Evolutionary conservation across 2,888 invertebrate species (phyloP).

Genomic region (Cosmorhoe ocellata): DNA sequence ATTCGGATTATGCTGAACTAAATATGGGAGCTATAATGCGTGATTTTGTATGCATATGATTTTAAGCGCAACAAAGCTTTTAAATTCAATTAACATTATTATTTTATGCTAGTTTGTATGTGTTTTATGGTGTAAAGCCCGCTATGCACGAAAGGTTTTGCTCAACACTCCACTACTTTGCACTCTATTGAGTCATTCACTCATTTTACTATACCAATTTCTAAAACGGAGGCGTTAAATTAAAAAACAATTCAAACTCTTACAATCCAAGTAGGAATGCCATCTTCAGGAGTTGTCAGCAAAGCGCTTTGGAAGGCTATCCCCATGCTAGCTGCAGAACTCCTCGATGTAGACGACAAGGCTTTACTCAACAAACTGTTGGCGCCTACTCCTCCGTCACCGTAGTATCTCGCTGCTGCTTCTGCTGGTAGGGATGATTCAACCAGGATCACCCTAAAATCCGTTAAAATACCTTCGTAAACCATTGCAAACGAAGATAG

Average conservation of each 20-base stretch:
- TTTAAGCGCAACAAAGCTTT: not conserved
- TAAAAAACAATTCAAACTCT: conserved; percentile 35
- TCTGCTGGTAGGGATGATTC: conserved; percentile 53
- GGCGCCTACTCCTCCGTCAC: conserved; percentile 57
- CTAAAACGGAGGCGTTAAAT: no score
- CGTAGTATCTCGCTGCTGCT: conserved; percentile 56
- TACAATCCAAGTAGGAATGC: conserved; percentile 62
- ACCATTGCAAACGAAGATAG: no score
- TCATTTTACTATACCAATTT: no score
- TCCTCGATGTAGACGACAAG: conserved; percentile 43
- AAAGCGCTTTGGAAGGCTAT: conserved; percentile 55
- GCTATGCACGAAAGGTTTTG: no score
- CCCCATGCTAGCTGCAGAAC: conserved; percentile 52
- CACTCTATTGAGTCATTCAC: no score
- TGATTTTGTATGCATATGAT: conserved; percentile 1
- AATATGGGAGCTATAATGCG: conserved; percentile 3
- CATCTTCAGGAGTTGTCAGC: conserved; percentile 55
- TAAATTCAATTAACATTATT: not conserved
- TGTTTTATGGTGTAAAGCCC: no score
- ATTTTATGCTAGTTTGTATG: not conserved
- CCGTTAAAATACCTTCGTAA: no score
- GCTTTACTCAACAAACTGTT: conserved; percentile 61
- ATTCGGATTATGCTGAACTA: conserved; percentile 7
- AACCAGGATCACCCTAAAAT: conserved; percentile 59
- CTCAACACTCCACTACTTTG: no score